phyloP scores from a whole-genome alignment of 2,113 vertebrate genomes.

The Aegotheles bennettii region DNA sequence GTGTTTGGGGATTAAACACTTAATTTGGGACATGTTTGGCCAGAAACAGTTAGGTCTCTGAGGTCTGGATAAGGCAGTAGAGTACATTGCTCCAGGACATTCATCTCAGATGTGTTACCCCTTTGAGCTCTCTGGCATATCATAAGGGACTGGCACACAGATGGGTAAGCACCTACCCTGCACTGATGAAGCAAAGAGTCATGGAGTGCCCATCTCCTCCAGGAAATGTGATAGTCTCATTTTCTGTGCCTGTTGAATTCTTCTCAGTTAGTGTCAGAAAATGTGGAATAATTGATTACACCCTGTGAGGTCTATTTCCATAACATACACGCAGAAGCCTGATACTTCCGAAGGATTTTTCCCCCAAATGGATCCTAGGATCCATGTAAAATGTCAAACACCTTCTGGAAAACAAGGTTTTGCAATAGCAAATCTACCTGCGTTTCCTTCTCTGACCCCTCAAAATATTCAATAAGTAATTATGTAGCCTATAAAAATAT shows the following conservation, averaged over 20 bases:
- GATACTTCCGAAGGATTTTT: not conserved
- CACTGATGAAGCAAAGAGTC: accelerated
- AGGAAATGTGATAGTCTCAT: not conserved
- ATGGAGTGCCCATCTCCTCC: not conserved
- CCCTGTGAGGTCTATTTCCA: not conserved
- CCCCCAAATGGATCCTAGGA: not conserved
- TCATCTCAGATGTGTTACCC: not conserved
- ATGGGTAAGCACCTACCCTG: not conserved
- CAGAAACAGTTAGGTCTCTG: not conserved
- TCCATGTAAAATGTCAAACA: not conserved
- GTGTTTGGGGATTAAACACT: not conserved
- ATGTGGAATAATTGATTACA: not conserved
- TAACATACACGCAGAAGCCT: not conserved
- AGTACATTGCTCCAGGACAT: not conserved
- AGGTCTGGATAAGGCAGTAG: not conserved
- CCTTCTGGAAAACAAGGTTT: not conserved
- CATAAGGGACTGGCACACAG: not conserved
- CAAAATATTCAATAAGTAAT: conserved; percentile 52
- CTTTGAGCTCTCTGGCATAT: not conserved
- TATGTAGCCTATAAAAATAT: conserved; percentile 49
- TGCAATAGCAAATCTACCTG: conserved; percentile 3
- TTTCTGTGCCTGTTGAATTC: not conserved
- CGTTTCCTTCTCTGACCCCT: conserved; percentile 27
- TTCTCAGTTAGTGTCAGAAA: not conserved
- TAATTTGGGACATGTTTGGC: not conserved